These are phyloP conservation scores for Ahaetulla prasina DNA, from an alignment of 2,113 vertebrate genomes.

Conservation along the genomic window DNA sequence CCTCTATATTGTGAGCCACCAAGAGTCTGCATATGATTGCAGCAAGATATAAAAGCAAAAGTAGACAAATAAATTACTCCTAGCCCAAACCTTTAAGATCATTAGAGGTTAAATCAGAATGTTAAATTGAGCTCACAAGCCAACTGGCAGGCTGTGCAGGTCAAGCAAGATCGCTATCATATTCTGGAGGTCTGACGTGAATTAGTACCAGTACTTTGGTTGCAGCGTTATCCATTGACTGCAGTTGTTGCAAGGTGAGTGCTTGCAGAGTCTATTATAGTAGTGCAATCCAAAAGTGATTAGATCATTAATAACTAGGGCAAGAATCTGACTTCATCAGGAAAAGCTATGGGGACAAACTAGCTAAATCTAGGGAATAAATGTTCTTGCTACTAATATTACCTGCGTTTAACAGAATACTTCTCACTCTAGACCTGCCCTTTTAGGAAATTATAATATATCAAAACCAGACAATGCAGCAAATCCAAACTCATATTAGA, in stretches of 20 bases:
- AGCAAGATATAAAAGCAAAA: neutral
- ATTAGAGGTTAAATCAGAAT: neutral
- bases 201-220: neutral
- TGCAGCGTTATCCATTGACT: neutral
- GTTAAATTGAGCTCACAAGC: neutral
- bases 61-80: neutral
- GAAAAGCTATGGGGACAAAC: neutral
- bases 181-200: neutral
- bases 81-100: neutral
- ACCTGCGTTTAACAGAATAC: neutral
- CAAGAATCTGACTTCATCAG: neutral
- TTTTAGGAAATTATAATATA: neutral
- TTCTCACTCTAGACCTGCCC: neutral
- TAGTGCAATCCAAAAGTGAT: neutral
- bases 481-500: neutral
- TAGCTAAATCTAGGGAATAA: neutral
- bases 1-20: neutral
- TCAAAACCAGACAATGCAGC: neutral
- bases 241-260: neutral
- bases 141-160: neutral
- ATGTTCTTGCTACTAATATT: too few relatives aligned
- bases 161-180: neutral
- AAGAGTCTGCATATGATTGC: neutral
- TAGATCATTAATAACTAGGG: neutral
- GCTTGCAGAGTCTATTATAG: neutral